Evolutionary conservation across 2,797 vertebrate species (phyloP).

Genomic region (Ctenopoma multispine): DNA sequence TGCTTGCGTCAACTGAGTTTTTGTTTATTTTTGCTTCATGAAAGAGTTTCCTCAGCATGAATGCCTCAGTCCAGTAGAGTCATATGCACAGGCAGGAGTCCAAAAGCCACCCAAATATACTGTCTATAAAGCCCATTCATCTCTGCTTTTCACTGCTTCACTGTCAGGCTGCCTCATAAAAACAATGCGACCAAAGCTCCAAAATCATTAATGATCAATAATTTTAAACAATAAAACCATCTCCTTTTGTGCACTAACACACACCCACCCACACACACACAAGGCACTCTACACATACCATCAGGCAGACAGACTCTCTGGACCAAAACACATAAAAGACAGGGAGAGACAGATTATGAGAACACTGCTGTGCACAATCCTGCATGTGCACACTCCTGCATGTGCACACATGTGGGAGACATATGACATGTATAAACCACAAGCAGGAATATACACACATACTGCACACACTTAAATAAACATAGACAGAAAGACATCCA

Average conservation of each 20-base stretch:
- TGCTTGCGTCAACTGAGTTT: conserved; percentile 28
- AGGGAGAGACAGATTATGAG: conserved; percentile 33
- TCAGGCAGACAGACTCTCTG: conserved; percentile 41
- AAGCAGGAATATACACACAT: conserved; percentile 10
- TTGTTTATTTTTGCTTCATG: conserved; percentile 57
- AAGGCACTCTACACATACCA: neutral
- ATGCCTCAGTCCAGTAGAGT: conserved; percentile 35
- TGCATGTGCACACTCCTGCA: neutral
- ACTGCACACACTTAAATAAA: conserved; percentile 24
- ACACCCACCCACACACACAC: neutral
- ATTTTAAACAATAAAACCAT: conserved; percentile 29
- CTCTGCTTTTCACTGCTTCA: conserved; percentile 24
- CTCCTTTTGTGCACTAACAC: conserved; percentile 5
- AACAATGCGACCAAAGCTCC: conserved; percentile 20
- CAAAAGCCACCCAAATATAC: conserved; percentile 39
- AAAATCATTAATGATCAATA: conserved; percentile 33
- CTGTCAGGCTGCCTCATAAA: conserved; percentile 13
- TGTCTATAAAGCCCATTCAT: conserved; percentile 25
- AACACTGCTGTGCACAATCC: neutral
- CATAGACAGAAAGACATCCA: conserved; percentile 26
- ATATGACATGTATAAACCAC: conserved; percentile 36
- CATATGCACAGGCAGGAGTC: conserved; percentile 33
- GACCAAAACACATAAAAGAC: conserved; percentile 32
- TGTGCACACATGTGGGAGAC: conserved; percentile 18
- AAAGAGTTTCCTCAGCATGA: conserved; percentile 58